Evolutionary conservation across 1,140 invertebrate species (phyloP).

Genomic region (Drosophila bifasciata): DNA sequence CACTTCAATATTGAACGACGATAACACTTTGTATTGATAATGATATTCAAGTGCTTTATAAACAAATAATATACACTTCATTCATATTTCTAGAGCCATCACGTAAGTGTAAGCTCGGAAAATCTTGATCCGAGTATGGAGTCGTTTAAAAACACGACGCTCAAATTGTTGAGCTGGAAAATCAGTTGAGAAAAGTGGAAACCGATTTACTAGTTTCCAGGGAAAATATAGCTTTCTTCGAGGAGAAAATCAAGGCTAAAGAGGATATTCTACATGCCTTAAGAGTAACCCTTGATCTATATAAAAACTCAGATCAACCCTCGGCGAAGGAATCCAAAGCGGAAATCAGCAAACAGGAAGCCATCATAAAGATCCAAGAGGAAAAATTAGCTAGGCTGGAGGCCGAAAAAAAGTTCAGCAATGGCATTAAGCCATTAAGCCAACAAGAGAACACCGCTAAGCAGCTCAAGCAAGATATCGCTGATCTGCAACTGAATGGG

Average conservation of each 20-base stretch:
- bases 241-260: constrained; percentile 23
- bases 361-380: background rate
- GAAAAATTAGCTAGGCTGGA: background rate
- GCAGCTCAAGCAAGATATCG: background rate
- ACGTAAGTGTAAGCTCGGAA: background rate
- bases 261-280: constrained; percentile 13
- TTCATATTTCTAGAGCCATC: background rate
- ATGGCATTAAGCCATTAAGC: too few relatives aligned
- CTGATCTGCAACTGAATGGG: too few relatives aligned
- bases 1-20: too few relatives aligned
- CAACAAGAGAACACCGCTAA: too few relatives aligned
- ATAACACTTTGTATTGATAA: too few relatives aligned
- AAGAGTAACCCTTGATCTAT: background rate
- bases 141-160: background rate
- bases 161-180: background rate
- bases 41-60: too few relatives aligned
- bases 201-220: constrained; percentile 7
- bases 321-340: background rate
- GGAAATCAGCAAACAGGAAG: background rate
- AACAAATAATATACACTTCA: background rate
- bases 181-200: background rate
- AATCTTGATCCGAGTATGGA: too few relatives aligned
- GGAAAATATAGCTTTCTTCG: constrained; percentile 1
- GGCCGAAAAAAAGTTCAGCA: background rate
- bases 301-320: background rate